phyloP scores from a whole-genome alignment of 2,797 vertebrate species.

The Poeciliopsis infans region DNA sequence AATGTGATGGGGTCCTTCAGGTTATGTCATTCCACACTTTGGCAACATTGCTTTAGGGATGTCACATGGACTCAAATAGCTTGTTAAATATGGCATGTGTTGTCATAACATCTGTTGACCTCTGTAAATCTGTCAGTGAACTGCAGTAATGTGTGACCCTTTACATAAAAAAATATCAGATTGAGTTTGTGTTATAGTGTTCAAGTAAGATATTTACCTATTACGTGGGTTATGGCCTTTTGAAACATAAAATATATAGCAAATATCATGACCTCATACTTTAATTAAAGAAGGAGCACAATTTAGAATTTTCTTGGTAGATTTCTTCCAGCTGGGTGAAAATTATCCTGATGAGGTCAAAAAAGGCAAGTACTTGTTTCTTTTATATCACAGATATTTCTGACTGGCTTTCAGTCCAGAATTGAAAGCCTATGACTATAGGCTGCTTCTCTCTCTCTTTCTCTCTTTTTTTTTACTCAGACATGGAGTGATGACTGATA shows the following conservation, averaged over 20 bases:
- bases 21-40: constrained; percentile 2
- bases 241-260: background rate
- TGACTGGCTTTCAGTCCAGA: background rate
- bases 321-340: background rate
- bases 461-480: background rate
- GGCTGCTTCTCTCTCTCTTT: too few relatives aligned
- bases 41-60: background rate
- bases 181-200: background rate
- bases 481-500: background rate
- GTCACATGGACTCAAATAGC: constrained; percentile 2
- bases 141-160: background rate
- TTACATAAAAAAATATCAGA: background rate
- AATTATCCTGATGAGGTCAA: background rate
- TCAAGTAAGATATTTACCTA: background rate
- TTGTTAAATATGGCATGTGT: background rate
- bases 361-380: background rate
- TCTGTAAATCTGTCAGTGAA: background rate
- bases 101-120: background rate
- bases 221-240: background rate
- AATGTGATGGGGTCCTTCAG: background rate
- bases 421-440: background rate
- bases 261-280: background rate
- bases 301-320: background rate
- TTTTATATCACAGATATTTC: background rate
- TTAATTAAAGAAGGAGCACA: background rate